Base-by-base conservation (phyloP, 2,113 vertebrate species). In the Andinoacara biseriatus region DNA sequence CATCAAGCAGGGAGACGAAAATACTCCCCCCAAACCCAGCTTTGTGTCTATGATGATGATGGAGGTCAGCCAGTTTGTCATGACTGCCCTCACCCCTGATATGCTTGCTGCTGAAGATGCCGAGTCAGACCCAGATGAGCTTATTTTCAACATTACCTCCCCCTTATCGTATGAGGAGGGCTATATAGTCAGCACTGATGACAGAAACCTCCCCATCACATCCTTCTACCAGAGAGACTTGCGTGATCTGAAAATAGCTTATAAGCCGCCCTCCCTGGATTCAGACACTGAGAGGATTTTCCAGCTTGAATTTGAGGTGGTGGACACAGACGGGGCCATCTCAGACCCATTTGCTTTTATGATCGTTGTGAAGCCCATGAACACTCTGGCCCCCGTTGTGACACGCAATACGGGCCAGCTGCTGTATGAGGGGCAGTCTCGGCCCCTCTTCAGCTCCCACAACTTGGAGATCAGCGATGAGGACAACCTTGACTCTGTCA, bases 1-100 rank as follows among this genome's bases (percentile, higher is more conserved):
- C 8, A 97, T 99, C 78, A 95, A 95, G 22, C 96, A 94, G 2
- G 98, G 98, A 1, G 84, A 91, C 0, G 96, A 96, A 90, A 99
- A 99, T 52, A 96, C 95, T 0, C 91, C 97, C 0, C 98, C 98
- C 15, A 98, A 96, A 81, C 98, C 98, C 72, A 98, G 98, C 91
- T 98, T 99, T 58, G 93, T 97, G 87, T 96, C 97, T 15, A 99
- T 98, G 97, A 97, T 99, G 86, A 98, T 98, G 98, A 96, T 98
- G 98, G 98, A 99, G 86, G 96, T 99, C 58, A 97, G 97, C 84
- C 98, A 99, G 92, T 99, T 99, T 81, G 97, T 98, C 2, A 96
- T 99, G 94, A 98, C 97, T 0, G 98, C 98, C 2, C 94, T 99
- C 69, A 99, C 97, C 0, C 95, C 97, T 0, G 98, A 99, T 76